These are phyloP conservation scores for Ceratina japonica DNA, from an alignment of 1,140 invertebrate genomes.

Conservation along the genomic window DNA sequence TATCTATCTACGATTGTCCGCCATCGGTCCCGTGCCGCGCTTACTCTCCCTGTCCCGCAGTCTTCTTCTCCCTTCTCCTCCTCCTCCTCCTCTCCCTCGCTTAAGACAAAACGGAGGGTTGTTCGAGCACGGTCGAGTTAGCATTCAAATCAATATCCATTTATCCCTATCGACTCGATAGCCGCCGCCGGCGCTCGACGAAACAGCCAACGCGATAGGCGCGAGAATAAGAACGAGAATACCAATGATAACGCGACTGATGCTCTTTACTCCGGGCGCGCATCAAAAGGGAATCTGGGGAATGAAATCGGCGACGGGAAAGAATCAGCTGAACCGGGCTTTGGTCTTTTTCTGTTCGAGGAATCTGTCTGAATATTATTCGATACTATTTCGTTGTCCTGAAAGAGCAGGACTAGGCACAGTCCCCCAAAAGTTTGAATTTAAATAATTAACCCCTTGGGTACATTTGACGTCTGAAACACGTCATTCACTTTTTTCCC, in stretches of 20 bases:
- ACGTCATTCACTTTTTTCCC: too few relatives aligned
- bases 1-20: constrained; percentile 32
- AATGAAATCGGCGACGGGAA: not conserved
- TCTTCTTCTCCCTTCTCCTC: constrained; percentile 8
- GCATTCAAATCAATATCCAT: constrained; percentile 64
- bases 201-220: not conserved
- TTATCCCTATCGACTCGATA: constrained; percentile 30
- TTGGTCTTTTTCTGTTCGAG: not conserved
- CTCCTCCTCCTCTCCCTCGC: constrained; percentile 5
- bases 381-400: too few relatives aligned
- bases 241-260: not conserved
- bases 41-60: constrained; percentile 2
- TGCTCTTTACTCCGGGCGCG: too few relatives aligned
- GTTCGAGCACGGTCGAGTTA: constrained; percentile 38
- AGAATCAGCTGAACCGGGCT: not conserved
- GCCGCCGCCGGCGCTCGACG: not conserved
- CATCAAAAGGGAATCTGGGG: not conserved
- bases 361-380: not conserved
- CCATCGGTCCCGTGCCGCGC: not conserved
- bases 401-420: too few relatives aligned
- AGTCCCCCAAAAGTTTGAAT: too few relatives aligned
- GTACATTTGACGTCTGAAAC: too few relatives aligned
- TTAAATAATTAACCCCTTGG: too few relatives aligned
- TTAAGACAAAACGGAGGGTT: constrained; percentile 43
- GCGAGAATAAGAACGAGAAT: too few relatives aligned